Evolutionary conservation across 2,113 vertebrate genomes (phyloP).

Genomic region (Sapayoa aenigma): DNA sequence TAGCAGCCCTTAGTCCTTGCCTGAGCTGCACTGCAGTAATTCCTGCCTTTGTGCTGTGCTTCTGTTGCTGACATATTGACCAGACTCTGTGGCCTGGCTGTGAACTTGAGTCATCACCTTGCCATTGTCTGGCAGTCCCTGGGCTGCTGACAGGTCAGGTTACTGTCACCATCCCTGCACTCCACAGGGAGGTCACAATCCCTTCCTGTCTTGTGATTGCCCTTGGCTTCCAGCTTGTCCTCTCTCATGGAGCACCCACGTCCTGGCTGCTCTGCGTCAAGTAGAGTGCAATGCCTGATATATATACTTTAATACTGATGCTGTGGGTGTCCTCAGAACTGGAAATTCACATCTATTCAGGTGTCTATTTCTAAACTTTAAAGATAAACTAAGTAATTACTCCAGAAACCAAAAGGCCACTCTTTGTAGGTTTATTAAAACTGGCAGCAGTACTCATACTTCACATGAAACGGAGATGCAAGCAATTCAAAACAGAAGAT

Average conservation of each 20-base stretch:
- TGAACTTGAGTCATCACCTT: not conserved
- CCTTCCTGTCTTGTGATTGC: not conserved
- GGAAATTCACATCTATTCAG: not conserved
- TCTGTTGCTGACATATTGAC: not conserved
- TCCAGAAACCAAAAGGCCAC: not conserved
- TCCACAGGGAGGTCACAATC: rapidly evolving
- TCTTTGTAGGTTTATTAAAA: not conserved
- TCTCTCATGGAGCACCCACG: rapidly evolving
- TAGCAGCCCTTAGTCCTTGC: not conserved
- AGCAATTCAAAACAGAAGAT: not conserved
- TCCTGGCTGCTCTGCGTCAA: not conserved
- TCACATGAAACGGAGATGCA: not conserved
- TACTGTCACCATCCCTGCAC: not conserved
- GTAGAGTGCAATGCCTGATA: not conserved
- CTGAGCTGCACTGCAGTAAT: not conserved
- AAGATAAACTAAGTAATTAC: not conserved
- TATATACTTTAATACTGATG: too few relatives aligned
- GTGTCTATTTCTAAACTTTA: not conserved
- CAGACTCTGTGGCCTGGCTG: not conserved
- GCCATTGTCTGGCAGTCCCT: not conserved
- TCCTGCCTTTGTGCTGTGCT: rapidly evolving
- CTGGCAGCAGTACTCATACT: not conserved
- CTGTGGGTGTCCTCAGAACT: not conserved
- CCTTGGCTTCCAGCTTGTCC: not conserved
- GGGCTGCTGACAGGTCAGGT: not conserved